phyloP scores from a whole-genome alignment of 1,140 invertebrate species.

The Drosophila sp. region DNA sequence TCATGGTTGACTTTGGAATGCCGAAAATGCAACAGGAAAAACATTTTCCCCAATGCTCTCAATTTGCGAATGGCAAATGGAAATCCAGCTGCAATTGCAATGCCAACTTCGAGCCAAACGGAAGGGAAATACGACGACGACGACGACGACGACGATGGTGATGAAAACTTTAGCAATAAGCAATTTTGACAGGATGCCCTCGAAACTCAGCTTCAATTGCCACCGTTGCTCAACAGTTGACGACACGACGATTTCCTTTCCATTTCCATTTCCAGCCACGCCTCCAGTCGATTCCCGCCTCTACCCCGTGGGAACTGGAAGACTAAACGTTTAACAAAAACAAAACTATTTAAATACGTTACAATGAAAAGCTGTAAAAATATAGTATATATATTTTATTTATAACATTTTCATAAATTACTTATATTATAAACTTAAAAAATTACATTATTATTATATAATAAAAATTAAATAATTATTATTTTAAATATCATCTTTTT shows the following conservation, averaged over 20 bases:
- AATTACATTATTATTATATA: no score
- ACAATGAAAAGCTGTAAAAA: background rate
- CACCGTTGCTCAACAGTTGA: constrained; percentile 38
- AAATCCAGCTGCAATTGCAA: constrained; percentile 68
- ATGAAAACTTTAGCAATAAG: constrained; percentile 40
- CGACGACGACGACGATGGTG: constrained; percentile 3
- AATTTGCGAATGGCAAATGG: constrained; percentile 58
- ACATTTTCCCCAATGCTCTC: constrained; percentile 53
- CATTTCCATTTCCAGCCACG: constrained; percentile 14
- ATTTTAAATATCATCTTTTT: no score
- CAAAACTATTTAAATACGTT: background rate
- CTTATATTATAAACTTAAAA: no score
- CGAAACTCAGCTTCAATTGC: constrained; percentile 29
- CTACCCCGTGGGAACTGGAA: background rate
- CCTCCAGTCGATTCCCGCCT: constrained; percentile 3
- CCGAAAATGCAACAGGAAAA: constrained; percentile 45
- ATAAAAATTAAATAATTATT: no score
- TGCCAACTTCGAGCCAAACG: constrained; percentile 33
- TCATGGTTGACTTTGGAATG: constrained; percentile 9
- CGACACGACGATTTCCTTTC: constrained; percentile 20
- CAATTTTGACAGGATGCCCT: constrained; percentile 40
- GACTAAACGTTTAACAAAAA: background rate
- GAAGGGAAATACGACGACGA: constrained; percentile 14
- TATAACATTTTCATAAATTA: no score
- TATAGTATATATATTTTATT: no score